Evolutionary conservation across 2,113 vertebrate genomes (phyloP), one percentile per base, ranked within the genome.

Genomic region (Myrmecophaga tridactyla): DNA sequence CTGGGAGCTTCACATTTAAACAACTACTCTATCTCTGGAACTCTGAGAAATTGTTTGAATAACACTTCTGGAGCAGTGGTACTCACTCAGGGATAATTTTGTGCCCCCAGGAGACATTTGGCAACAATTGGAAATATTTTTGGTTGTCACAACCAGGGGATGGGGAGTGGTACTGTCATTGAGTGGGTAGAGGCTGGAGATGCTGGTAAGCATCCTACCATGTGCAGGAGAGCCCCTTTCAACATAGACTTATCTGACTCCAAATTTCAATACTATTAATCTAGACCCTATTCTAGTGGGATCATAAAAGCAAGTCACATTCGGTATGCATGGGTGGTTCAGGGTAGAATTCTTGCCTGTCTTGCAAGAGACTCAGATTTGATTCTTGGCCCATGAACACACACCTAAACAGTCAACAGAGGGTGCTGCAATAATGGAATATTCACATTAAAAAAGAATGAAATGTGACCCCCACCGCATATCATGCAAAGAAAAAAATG

Each of bases 21-120:
- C 10, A 88, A 46, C 39, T 0, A 36, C 34, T 90, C 4, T 48
- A 3, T 58, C 5, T 36, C 2, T 73, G 41, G 8, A 25, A 1
- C 23, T 80, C 43, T 51, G 39, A 41, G 18, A 92, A 87, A n/a
- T 13, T n/a, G 5, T 92, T 96, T 78, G 39, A 10, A 83, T 41
- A 92, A 73, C 6, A 62, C 1, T 31, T 77, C 23, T 90, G 14
- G 21, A 63, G 34, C 14, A 25, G n/a, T 91, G 0, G 1, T 58
- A 75, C 48, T 67, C 14, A 39, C 12, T 12, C 10, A 58, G 12
- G 15, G 48, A 1, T 69, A 48, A 60, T 7, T 86, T 72, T 58
- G 2, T 1, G 3, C 17, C 15, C 0, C 12, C 7, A 34, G 11
- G 58, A 13, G 14, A 63, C 4, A 56, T 63, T 72, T 77, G 5